These are phyloP conservation scores for Caenorhabditis zanzibari DNA, from an alignment of 2,888 invertebrate species.

Conservation along the genomic window DNA sequence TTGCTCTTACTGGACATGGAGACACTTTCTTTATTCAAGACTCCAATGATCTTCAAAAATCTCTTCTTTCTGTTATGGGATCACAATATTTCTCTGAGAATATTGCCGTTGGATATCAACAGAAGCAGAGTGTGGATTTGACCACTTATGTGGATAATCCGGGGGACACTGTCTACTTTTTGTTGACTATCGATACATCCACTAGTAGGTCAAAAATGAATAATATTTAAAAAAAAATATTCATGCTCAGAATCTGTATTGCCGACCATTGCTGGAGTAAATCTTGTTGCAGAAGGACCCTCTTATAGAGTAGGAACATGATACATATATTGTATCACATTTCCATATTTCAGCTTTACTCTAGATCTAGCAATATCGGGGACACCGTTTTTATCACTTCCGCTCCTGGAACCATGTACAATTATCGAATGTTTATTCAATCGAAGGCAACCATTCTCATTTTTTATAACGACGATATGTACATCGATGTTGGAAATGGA, in stretches of 20 bases:
- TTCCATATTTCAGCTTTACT: conserved; percentile 32
- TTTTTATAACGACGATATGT: conserved; percentile 56
- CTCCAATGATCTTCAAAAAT: conserved; percentile 4
- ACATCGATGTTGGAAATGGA: conserved; percentile 62
- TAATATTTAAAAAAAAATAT: no score
- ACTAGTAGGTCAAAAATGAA: not conserved
- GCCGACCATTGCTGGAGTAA: conserved; percentile 9
- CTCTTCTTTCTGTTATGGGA: conserved; percentile 27
- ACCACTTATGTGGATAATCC: conserved; percentile 18
- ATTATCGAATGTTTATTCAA: conserved; percentile 51
- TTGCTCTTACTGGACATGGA: conserved; percentile 45
- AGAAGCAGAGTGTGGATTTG: not conserved
- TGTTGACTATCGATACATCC: conserved; percentile 47
- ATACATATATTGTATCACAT: no score
- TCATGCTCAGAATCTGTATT: not conserved
- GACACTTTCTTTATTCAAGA: conserved; percentile 44
- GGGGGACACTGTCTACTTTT: conserved; percentile 13
- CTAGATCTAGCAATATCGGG: not conserved
- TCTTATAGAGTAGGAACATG: conserved; percentile 5
- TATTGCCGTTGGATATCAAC: conserved; percentile 37
- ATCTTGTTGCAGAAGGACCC: not conserved
- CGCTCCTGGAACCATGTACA: conserved; percentile 8
- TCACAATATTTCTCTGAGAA: conserved; percentile 44
- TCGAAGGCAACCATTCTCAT: conserved; percentile 43
- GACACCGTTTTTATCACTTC: conserved; percentile 11